Conservation (phyloP, 2,888 invertebrate genomes). For the Drosophila neutralis region DNA sequence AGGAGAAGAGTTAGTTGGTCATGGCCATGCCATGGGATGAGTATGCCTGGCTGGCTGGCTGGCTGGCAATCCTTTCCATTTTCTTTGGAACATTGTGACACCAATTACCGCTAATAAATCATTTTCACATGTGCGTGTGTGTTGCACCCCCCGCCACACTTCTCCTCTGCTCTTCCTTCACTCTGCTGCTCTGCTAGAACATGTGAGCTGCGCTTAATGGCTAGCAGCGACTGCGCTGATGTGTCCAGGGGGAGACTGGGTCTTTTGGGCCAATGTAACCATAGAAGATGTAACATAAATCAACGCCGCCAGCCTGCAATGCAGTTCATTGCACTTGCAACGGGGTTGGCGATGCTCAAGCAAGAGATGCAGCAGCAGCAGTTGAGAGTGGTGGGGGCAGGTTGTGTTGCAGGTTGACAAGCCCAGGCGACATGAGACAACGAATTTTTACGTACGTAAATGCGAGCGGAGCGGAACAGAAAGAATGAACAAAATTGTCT, state of each 20-base stretch:
- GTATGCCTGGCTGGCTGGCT: not conserved
- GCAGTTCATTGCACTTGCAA: slow-evolving; percentile 77
- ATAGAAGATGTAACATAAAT: slow-evolving; percentile 80
- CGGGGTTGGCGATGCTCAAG: slow-evolving; percentile 40
- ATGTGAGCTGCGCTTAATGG: slow-evolving; percentile 78
- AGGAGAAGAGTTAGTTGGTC: slow-evolving; percentile 20
- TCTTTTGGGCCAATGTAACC: slow-evolving; percentile 67
- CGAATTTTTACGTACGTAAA: slow-evolving; percentile 52
- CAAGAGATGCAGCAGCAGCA: slow-evolving; percentile 9
- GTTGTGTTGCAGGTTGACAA: slow-evolving; percentile 71
- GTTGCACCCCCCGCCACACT: not conserved
- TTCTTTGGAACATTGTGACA: slow-evolving; percentile 78
- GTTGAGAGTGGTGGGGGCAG: not conserved
- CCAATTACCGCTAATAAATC: slow-evolving; percentile 83
- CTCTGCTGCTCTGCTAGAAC: slow-evolving; percentile 29
- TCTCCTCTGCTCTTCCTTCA: not conserved
- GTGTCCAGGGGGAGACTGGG: slow-evolving; percentile 1
- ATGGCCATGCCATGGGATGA: slow-evolving; percentile 34
- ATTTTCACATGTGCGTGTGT: slow-evolving; percentile 67
- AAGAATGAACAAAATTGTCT: slow-evolving; percentile 4
- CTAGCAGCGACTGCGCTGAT: slow-evolving; percentile 41
- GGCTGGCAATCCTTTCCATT: slow-evolving; percentile 75
- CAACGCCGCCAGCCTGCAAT: slow-evolving; percentile 77
- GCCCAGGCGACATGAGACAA: slow-evolving; percentile 77
- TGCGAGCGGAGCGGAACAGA: slow-evolving; percentile 13